Base-by-base conservation (phyloP, 2,888 invertebrate species). In the Myopa tessellatipennis region DNA sequence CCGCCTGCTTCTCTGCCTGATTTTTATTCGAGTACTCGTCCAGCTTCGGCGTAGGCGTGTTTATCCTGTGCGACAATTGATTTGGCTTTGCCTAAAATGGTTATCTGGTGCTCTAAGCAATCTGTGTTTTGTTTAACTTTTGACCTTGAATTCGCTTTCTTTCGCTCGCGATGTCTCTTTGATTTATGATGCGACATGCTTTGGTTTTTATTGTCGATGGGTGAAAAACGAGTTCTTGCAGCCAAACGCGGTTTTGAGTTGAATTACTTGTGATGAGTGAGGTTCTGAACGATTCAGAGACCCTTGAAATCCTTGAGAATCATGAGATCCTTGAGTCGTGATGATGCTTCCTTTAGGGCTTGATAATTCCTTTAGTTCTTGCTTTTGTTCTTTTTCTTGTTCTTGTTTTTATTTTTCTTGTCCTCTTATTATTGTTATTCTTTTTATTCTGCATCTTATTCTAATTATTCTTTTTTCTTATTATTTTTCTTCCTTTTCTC, bases 1-100 rank as follows among this genome's bases (percentile, higher is more conserved):
- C 58, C n/a, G 16, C 55, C 50, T 26, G 45, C 52, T 18, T 26
- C n/a, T 36, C 8, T 45, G 38, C 38, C 61, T 63, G 73, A 50
- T 61, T 45, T 61, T 73, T 26, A 50, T 73, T 58, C 50, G 45
- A 8, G 50, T 50, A 50, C 50, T 63, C 18, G 16, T 10, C n/a
- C 50, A 26, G 45, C 45, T 40, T 18, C 45, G 45, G 26, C 26
- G 69, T 45, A 18, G 69, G 69, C 50, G 52, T 69, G 14, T 26
- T 12, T 18, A 6, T 18, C 63, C 5, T 6, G 18, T 12, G n/a
- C 40, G 68, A 50, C 52, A 65, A 65, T 34, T 63, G 63, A 63
- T 36, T 63, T 34, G 65, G 65, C 65, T 38, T 36, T 65, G 12
- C 10, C 50, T 26, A 14, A 5, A n/a, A 18, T 16, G 52, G 34